Conservation (phyloP, 2,113 vertebrate species). For the Equus przewalskii region DNA sequence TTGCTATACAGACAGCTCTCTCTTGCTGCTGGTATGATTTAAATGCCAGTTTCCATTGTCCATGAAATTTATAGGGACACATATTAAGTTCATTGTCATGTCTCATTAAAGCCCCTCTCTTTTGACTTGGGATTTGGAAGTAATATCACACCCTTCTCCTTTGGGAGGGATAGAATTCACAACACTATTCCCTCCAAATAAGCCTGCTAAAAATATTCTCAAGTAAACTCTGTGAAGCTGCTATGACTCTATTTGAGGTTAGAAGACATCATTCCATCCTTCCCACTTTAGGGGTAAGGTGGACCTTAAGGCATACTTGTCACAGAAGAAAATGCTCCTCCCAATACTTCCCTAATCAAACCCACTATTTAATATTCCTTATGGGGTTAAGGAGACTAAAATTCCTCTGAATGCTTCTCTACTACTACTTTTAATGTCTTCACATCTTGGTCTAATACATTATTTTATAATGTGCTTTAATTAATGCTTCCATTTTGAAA, state of each 20-base stretch:
- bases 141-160: neutral
- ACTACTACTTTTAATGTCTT: constrained; percentile 27
- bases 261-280: neutral
- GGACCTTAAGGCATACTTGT: neutral
- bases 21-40: neutral
- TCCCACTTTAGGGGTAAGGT: neutral
- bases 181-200: neutral
- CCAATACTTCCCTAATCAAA: neutral
- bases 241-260: neutral
- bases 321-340: neutral
- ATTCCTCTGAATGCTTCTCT: neutral
- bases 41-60: neutral
- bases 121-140: neutral
- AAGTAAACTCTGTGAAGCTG: neutral
- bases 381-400: neutral
- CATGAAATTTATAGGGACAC: neutral
- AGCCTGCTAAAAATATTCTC: constrained; percentile 19
- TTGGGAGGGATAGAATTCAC: neutral
- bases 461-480: neutral
- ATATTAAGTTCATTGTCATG: neutral
- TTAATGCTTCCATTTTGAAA: neutral
- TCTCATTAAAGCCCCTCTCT: neutral
- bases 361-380: neutral
- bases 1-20: neutral
- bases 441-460: neutral